Conservation (phyloP, 2,888 invertebrate species). For the Stegana nigrithorax region DNA sequence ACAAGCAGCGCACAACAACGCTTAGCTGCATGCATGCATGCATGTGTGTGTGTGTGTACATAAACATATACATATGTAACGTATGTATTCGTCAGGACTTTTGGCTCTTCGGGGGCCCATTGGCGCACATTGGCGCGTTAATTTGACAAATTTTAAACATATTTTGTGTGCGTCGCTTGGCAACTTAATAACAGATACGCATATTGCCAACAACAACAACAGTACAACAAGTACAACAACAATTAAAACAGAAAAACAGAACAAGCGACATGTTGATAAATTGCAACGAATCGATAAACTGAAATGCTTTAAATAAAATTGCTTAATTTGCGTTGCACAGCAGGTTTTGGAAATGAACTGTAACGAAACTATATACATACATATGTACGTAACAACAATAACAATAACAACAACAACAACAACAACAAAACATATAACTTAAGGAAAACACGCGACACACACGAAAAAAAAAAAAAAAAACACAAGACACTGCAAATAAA, state of each 20-base stretch:
- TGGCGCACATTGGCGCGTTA: no score
- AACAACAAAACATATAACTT: no score
- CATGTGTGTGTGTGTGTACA: no score
- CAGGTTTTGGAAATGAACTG: slow-evolving; percentile 1
- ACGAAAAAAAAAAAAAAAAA: neutral
- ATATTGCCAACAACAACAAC: neutral
- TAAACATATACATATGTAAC: neutral
- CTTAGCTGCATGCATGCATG: no score
- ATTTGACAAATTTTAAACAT: slow-evolving; percentile 1
- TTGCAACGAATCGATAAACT: neutral
- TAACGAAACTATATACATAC: neutral
- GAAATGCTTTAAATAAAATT: neutral
- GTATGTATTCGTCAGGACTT: neutral
- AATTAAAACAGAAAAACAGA: no score
- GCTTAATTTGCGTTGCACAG: neutral
- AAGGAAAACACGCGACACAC: no score
- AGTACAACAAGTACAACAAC: no score
- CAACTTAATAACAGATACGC: slow-evolving; percentile 10
- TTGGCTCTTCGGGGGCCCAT: no score
- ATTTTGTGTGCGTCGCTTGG: slow-evolving; percentile 2
- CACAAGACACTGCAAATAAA: neutral
- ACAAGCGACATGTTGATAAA: neutral
- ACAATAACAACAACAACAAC: no score
- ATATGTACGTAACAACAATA: no score
- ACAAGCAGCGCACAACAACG: no score